These are phyloP conservation scores for Neosalanx taihuensis DNA, from an alignment of 2,797 vertebrate species.

Conservation along the genomic window DNA sequence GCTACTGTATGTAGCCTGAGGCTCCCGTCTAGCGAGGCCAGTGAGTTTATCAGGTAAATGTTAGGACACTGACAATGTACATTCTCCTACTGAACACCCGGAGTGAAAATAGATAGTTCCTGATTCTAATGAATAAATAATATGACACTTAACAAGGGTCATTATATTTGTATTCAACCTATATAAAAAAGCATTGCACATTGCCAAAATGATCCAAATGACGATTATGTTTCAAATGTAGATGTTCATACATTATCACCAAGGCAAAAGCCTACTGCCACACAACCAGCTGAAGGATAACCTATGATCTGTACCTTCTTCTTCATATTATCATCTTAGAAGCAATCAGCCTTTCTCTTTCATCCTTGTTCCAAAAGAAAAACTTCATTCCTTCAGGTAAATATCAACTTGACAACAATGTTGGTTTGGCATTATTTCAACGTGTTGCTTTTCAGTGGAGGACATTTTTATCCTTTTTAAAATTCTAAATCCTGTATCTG, in stretches of 20 bases:
- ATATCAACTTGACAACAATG: slow-evolving; percentile 51
- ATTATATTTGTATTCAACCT: slow-evolving; percentile 17
- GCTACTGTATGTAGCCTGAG: slow-evolving; percentile 54
- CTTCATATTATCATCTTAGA: background rate
- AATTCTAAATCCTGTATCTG: slow-evolving; percentile 76
- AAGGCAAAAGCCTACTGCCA: no score
- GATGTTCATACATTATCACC: no score
- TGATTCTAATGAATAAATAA: slow-evolving; percentile 36
- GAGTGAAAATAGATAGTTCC: slow-evolving; percentile 34
- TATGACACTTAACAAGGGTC: slow-evolving; percentile 14
- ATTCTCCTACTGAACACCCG: slow-evolving; percentile 30
- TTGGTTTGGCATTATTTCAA: slow-evolving; percentile 62
- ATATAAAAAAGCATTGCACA: background rate
- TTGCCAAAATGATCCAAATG: background rate
- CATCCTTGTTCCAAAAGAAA: slow-evolving; percentile 15
- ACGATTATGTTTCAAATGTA: background rate
- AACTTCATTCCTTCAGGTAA: slow-evolving; percentile 49
- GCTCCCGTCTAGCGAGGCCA: slow-evolving; percentile 58
- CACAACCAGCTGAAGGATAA: no score
- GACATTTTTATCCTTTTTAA: slow-evolving; percentile 65
- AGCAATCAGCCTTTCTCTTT: background rate
- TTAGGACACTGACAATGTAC: slow-evolving; percentile 59
- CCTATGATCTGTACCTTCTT: background rate
- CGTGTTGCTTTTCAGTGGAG: slow-evolving; percentile 48
- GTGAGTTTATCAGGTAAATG: slow-evolving; percentile 65